phyloP scores from a whole-genome alignment of 1,140 invertebrate genomes.

The Metopolophium dirhodum region DNA sequence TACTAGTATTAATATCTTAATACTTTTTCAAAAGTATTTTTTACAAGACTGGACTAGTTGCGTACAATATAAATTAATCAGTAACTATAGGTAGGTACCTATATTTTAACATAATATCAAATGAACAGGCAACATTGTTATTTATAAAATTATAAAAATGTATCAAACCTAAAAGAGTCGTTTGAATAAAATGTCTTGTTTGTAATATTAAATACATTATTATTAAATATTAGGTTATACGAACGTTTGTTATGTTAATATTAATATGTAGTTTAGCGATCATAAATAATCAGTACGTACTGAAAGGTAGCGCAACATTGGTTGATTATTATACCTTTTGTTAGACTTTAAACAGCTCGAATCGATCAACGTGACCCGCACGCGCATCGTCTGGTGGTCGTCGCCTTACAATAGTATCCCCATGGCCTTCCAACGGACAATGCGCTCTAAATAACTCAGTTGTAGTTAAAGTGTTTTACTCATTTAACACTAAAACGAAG shows the following conservation, averaged over 20 bases:
- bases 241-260: background rate
- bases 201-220: too few relatives aligned
- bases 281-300: background rate
- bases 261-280: background rate
- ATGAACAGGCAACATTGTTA: too few relatives aligned
- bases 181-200: background rate
- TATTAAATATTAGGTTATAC: too few relatives aligned
- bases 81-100: too few relatives aligned
- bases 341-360: background rate
- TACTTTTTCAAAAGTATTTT: too few relatives aligned
- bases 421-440: background rate
- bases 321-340: background rate
- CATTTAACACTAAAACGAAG: background rate
- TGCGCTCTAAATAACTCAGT: background rate
- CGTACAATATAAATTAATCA: too few relatives aligned
- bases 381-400: background rate
- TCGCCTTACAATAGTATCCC: background rate
- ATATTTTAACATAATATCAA: too few relatives aligned
- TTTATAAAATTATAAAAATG: too few relatives aligned
- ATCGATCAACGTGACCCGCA: conserved; percentile 43
- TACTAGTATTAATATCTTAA: too few relatives aligned
- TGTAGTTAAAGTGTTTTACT: background rate
- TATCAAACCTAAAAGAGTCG: background rate
- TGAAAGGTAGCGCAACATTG: background rate
- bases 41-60: too few relatives aligned